Conservation (phyloP, 2,888 invertebrate genomes). For the Dastarcus helophoroides region DNA sequence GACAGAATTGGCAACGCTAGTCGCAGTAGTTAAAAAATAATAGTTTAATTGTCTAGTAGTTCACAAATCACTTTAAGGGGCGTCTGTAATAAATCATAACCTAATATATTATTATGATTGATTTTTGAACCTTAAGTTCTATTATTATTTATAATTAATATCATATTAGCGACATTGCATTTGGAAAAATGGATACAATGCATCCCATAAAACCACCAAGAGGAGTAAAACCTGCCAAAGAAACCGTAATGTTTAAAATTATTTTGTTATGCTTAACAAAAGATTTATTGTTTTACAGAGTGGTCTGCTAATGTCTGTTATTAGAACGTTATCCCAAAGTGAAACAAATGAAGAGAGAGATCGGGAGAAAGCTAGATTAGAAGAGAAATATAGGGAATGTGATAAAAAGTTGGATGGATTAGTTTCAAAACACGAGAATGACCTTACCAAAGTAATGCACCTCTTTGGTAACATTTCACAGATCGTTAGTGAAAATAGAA, state of each 20-base stretch:
- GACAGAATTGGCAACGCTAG: too few species aligned
- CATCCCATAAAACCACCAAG: conserved; percentile 78
- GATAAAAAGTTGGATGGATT: conserved; percentile 81
- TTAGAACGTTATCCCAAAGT: conserved; percentile 86
- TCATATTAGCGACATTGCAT: too few species aligned
- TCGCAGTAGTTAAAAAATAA: too few species aligned
- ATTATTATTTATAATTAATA: too few species aligned
- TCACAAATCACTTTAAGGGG: too few species aligned
- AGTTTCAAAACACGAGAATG: conserved; percentile 77
- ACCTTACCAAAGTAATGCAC: conserved; percentile 59
- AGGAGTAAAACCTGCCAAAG: conserved; percentile 75
- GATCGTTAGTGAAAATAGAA: conserved; percentile 63
- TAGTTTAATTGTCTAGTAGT: too few species aligned
- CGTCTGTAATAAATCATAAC: too few species aligned
- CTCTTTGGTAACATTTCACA: conserved; percentile 66
- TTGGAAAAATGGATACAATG: conserved; percentile 31
- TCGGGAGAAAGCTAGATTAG: conserved; percentile 84
- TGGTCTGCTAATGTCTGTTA: conserved; percentile 86
- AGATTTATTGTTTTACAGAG: conserved; percentile 43
- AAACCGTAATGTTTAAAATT: conserved; percentile 53
- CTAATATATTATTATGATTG: too few species aligned
- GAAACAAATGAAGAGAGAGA: conserved; percentile 89
- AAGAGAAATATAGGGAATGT: conserved; percentile 86
- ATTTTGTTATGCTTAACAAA: conserved; percentile 7
- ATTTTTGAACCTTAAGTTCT: too few species aligned